A percentile compares a stretch with the other conserved stretches of the same genome.
These are phyloP conservation scores for Planiliza haematocheilus DNA, from an alignment of 2,113 vertebrate genomes.

Conservation along the genomic window DNA sequence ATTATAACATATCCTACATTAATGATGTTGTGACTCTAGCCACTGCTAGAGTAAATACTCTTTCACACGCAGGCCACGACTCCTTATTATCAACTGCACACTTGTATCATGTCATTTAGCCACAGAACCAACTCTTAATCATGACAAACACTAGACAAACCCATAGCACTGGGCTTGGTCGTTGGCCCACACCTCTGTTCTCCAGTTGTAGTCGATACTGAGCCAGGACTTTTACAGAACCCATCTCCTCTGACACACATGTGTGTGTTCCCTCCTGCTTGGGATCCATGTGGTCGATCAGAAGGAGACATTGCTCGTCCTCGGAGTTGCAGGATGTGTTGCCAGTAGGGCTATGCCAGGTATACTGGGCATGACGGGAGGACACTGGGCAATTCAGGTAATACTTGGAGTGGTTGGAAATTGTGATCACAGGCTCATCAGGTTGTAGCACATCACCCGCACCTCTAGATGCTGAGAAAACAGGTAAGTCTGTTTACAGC, in stretches of 20 bases:
- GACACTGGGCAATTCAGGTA: conserved; percentile 65
- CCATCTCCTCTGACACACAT: conserved; percentile 70
- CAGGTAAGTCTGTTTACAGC: neutral
- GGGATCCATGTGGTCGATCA: conserved; percentile 56
- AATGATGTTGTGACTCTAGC: too few species aligned
- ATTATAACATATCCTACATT: too few species aligned
- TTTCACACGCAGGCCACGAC: too few species aligned
- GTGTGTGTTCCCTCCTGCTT: conserved; percentile 51
- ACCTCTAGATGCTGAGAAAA: neutral
- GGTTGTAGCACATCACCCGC: too few species aligned
- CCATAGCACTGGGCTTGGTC: neutral
- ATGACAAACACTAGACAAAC: conserved; percentile 39
- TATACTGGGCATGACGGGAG: conserved; percentile 74
- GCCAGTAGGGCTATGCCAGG: conserved; percentile 36
- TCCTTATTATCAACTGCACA: too few species aligned
- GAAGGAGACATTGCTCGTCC: conserved; percentile 47
- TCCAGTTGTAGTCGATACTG: conserved; percentile 10
- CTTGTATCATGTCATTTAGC: neutral
- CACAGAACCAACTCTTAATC: conserved; percentile 10
- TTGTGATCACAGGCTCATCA: fast-evolving
- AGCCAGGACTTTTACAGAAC: conserved; percentile 3
- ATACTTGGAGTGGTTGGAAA: conserved; percentile 27
- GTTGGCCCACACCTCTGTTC: neutral
- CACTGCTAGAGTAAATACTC: too few species aligned
- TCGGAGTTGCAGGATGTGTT: neutral